Conservation (phyloP, 2,113 vertebrate species). For the Jacana jacana region DNA sequence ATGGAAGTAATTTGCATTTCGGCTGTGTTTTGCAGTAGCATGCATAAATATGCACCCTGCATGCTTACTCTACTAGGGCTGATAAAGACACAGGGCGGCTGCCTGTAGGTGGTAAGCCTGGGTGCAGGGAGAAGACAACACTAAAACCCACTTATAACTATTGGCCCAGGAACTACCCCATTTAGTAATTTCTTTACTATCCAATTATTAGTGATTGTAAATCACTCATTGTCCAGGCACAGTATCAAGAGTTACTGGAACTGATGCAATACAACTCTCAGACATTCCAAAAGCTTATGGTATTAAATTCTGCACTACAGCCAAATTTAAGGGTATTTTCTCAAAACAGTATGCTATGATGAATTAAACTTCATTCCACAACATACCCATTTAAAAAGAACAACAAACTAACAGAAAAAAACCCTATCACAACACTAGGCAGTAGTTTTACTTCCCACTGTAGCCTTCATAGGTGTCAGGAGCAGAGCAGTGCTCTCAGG, state of each 20-base stretch:
- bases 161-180: background rate
- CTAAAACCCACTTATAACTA: background rate
- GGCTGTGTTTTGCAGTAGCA: background rate
- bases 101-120: background rate
- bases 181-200: background rate
- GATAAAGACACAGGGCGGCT: background rate
- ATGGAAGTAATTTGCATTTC: background rate
- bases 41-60: background rate
- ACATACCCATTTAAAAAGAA: background rate
- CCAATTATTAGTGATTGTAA: background rate
- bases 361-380: background rate
- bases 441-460: background rate
- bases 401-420: background rate
- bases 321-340: background rate
- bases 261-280: background rate
- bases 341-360: background rate
- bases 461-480: background rate
- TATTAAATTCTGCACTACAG: background rate
- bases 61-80: background rate
- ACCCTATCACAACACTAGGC: rapidly evolving
- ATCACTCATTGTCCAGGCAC: background rate
- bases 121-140: background rate
- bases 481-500: background rate
- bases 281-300: background rate
- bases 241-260: background rate